These are phyloP conservation scores for Lampris megalopsis DNA, from an alignment of 2,113 vertebrate species.

Conservation along the genomic window DNA sequence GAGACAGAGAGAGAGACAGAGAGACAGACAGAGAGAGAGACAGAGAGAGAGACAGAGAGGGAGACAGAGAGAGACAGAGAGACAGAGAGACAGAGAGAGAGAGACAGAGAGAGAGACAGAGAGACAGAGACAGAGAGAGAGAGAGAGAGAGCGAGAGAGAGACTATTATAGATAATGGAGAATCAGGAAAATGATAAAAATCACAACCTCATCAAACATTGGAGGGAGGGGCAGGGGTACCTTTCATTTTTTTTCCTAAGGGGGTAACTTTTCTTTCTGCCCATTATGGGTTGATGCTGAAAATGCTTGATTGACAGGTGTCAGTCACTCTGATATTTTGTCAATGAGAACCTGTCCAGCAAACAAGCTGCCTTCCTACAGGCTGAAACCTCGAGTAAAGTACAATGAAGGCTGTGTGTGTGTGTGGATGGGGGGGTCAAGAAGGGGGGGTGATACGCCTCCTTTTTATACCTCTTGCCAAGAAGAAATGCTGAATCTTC, in stretches of 20 bases:
- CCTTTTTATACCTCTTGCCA: slow-evolving; percentile 12
- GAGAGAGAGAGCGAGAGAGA: too few species aligned
- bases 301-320: slow-evolving; percentile 6
- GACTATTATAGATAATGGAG: background rate
- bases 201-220: too few species aligned
- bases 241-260: too few species aligned
- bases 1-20: too few species aligned
- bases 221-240: too few species aligned
- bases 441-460: background rate
- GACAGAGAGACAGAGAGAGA: too few species aligned
- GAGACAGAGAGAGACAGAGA: too few species aligned
- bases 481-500: slow-evolving; percentile 7
- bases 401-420: background rate
- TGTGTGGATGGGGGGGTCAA: background rate
- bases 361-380: background rate
- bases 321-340: slow-evolving; percentile 1
- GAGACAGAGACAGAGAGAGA: too few species aligned
- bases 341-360: background rate
- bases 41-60: too few species aligned
- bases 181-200: background rate
- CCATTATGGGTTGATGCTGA: background rate
- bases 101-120: too few species aligned
- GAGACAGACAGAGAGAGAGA: too few species aligned
- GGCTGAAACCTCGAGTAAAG: background rate
- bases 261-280: background rate